These are phyloP conservation scores for Gallinago media DNA, from an alignment of 2,113 vertebrate genomes.

Conservation along the genomic window DNA sequence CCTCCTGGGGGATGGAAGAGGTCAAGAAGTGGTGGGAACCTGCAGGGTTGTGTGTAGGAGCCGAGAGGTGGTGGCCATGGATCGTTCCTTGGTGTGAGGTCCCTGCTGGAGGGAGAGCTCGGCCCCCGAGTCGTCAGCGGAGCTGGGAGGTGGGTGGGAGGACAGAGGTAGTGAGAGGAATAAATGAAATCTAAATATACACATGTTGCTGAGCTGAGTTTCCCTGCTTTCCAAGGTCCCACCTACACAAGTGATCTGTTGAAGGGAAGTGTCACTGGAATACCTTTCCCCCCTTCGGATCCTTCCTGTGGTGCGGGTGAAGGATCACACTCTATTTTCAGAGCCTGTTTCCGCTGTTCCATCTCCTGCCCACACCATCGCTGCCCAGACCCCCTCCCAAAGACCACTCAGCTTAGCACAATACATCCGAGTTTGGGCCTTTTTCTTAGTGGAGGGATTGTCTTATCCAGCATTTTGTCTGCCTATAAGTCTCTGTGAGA, in stretches of 20 bases:
- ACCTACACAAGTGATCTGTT: not conserved
- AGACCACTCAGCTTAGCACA: not conserved
- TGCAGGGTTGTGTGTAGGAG: not conserved
- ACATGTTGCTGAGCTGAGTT: not conserved
- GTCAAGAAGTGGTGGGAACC: not conserved
- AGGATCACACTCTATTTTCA: not conserved
- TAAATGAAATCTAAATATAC: not conserved
- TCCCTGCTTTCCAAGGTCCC: not conserved
- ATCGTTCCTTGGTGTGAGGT: not conserved
- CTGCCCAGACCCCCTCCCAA: not conserved
- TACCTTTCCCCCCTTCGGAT: not conserved
- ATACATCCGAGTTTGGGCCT: not conserved
- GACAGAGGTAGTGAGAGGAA: not conserved
- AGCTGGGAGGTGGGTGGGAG: not conserved
- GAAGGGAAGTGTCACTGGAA: not conserved
- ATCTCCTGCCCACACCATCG: not conserved
- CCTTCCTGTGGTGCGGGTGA: not conserved
- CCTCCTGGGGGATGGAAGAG: not conserved
- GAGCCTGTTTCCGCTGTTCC: not conserved
- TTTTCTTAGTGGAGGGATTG: not conserved
- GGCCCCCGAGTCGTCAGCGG: rapidly evolving
- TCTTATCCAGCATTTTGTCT: not conserved
- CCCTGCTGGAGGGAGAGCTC: not conserved
- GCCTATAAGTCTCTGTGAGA: not conserved
- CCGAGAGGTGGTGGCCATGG: not conserved